Conservation (phyloP, 2,797 vertebrate genomes). For the Cirrhinus molitorella region DNA sequence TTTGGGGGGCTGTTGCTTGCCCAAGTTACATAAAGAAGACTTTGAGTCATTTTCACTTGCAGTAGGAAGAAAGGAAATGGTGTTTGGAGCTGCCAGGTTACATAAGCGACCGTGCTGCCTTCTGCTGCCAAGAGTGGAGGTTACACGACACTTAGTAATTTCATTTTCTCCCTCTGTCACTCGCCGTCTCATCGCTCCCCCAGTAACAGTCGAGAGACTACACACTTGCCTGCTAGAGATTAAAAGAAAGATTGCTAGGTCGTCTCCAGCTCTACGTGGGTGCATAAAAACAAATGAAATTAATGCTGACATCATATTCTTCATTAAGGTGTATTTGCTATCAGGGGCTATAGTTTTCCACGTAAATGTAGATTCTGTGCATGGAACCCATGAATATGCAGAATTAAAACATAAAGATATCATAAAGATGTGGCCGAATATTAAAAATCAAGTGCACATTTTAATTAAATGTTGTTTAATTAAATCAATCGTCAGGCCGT, state of each 20-base stretch:
- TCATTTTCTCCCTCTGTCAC: constrained; percentile 50
- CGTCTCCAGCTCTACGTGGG: not conserved
- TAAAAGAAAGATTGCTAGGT: not conserved
- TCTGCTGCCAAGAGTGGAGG: constrained; percentile 61
- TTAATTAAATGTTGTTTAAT: too few species aligned
- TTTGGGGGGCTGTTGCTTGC: constrained; percentile 53
- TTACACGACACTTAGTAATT: constrained; percentile 52
- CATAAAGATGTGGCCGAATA: too few species aligned
- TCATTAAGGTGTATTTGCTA: not conserved
- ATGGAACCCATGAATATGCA: not conserved
- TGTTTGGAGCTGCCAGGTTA: constrained; percentile 63
- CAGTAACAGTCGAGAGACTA: constrained; percentile 36
- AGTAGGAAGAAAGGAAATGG: constrained; percentile 57
- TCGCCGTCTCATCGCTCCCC: constrained; percentile 43
- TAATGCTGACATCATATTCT: not conserved
- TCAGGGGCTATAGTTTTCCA: not conserved
- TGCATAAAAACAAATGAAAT: constrained; percentile 11
- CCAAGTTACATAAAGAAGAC: constrained; percentile 61
- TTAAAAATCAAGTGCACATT: too few species aligned
- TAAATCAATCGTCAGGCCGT: too few species aligned
- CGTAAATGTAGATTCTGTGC: not conserved
- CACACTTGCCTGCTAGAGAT: constrained; percentile 5
- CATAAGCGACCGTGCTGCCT: constrained; percentile 58
- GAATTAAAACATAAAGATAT: too few species aligned
- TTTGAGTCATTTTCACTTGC: constrained; percentile 58